Conservation (phyloP, 1,140 invertebrate genomes). For the Ectropis grisescens region DNA sequence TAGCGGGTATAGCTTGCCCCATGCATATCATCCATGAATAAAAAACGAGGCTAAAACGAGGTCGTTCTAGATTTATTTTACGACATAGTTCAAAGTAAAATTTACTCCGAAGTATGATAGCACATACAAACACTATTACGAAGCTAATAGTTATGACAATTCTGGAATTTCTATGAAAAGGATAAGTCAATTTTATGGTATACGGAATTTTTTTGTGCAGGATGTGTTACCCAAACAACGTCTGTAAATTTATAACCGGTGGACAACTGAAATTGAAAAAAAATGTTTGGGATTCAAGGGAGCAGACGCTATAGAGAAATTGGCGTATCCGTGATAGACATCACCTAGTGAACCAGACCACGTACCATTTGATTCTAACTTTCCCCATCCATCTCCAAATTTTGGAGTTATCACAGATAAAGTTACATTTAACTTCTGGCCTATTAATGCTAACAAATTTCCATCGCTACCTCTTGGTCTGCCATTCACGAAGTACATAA, state of each 20-base stretch:
- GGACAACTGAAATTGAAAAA: slow-evolving; percentile 37
- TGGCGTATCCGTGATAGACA: slow-evolving; percentile 33
- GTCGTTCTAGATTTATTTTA: slow-evolving; percentile 2
- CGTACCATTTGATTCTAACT: slow-evolving; percentile 26
- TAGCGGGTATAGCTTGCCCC: slow-evolving; percentile 33
- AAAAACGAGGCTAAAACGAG: slow-evolving; percentile 24
- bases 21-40: slow-evolving; percentile 43
- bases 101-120: slow-evolving; percentile 19
- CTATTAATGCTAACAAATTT: slow-evolving; percentile 31
- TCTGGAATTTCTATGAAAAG: slow-evolving; percentile 22
- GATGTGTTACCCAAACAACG: slow-evolving; percentile 40
- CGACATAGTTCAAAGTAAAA: slow-evolving; percentile 7
- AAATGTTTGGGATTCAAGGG: slow-evolving; percentile 31
- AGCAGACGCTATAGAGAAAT: slow-evolving; percentile 51
- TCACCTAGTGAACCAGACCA: slow-evolving; percentile 48
- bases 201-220: slow-evolving; percentile 21
- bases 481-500: slow-evolving; percentile 28
- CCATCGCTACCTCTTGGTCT: slow-evolving; percentile 36
- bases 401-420: slow-evolving; percentile 33
- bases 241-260: slow-evolving; percentile 21
- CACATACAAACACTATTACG: slow-evolving; percentile 19
- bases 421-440: slow-evolving; percentile 29
- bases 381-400: slow-evolving; percentile 36
- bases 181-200: slow-evolving; percentile 37
- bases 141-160: slow-evolving; percentile 26